phyloP scores from a whole-genome alignment of 1,140 invertebrate species.

The Microplitis mediator region DNA sequence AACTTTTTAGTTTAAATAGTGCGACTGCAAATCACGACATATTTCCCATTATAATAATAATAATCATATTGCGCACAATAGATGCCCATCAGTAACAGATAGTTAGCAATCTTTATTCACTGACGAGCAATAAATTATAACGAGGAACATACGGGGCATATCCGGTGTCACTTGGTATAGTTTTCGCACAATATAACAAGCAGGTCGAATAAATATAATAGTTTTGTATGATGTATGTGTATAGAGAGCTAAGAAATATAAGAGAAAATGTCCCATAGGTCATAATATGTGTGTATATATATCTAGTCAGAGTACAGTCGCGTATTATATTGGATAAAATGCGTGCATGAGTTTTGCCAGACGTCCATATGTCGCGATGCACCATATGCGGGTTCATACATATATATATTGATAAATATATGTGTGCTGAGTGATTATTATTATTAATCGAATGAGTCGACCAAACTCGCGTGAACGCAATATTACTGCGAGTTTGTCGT shows the following conservation, averaged over 20 bases:
- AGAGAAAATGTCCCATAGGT: neutral
- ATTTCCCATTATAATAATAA: too few species aligned
- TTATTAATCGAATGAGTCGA: slow-evolving; percentile 47
- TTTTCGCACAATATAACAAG: neutral
- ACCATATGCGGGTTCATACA: slow-evolving; percentile 23
- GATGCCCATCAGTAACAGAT: too few species aligned
- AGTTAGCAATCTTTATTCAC: neutral
- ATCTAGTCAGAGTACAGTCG: neutral
- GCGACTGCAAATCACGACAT: too few species aligned
- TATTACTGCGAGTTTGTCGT: slow-evolving; percentile 12
- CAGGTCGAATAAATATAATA: slow-evolving; percentile 2
- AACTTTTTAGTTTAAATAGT: too few species aligned
- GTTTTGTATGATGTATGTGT: neutral
- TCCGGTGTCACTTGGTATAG: slow-evolving; percentile 17
- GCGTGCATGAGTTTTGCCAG: slow-evolving; percentile 17
- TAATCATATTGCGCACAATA: too few species aligned
- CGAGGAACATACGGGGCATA: neutral
- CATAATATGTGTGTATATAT: neutral
- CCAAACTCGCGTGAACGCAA: slow-evolving; percentile 37
- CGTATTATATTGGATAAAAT: neutral
- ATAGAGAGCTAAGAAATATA: neutral
- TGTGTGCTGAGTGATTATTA: too few species aligned
- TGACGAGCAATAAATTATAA: neutral
- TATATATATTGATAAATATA: slow-evolving; percentile 33
- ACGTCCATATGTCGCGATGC: slow-evolving; percentile 25